phyloP scores from a whole-genome alignment of 2,888 invertebrate genomes.

The Beris chalybata region DNA sequence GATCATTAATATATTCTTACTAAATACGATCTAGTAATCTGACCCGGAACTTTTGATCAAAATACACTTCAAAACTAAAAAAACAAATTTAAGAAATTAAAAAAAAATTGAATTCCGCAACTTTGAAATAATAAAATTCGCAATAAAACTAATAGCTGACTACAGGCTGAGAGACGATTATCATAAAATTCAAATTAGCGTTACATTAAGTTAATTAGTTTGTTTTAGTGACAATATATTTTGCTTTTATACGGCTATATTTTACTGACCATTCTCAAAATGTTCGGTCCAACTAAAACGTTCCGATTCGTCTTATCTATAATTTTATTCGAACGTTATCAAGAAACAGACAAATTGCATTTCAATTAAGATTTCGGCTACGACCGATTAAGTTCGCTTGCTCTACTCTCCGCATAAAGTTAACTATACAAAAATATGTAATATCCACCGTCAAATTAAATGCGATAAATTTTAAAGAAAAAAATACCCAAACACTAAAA shows the following conservation, averaged over 20 bases:
- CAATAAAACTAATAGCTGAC: constrained; percentile 14
- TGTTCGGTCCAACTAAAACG: neutral
- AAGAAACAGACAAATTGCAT: constrained; percentile 39
- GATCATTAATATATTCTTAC: no score
- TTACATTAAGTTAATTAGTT: constrained; percentile 31
- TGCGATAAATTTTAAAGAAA: no score
- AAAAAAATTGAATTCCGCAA: neutral
- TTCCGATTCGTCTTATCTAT: constrained; percentile 2
- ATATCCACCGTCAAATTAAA: no score
- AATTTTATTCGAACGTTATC: constrained; percentile 32
- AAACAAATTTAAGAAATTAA: neutral
- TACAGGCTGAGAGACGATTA: constrained; percentile 12
- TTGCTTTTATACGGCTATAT: constrained; percentile 5
- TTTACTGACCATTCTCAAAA: constrained; percentile 7
- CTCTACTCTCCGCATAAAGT: no score
- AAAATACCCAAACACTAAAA: no score
- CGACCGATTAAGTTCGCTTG: constrained; percentile 4
- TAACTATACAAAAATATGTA: no score
- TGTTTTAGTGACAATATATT: constrained; percentile 28
- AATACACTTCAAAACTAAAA: neutral
- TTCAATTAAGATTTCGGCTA: constrained; percentile 12
- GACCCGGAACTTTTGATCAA: no score
- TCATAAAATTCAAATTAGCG: constrained; percentile 33
- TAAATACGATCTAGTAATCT: no score
- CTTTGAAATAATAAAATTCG: neutral